These are phyloP conservation scores for Collichthys lucidus DNA, from an alignment of 2,113 vertebrate species.

Conservation along the genomic window DNA sequence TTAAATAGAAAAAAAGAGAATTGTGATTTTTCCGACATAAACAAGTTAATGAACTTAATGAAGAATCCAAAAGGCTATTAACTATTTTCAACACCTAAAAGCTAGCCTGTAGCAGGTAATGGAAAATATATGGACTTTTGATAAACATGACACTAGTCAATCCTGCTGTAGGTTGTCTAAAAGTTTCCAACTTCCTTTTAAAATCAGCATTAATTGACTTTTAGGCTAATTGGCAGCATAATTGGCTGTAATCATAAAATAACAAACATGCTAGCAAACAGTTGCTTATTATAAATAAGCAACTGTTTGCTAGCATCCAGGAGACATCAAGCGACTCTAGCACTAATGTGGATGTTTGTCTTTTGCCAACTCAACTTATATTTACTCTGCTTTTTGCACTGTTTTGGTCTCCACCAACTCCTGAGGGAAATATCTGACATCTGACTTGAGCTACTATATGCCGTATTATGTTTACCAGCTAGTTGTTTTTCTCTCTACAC, in stretches of 20 bases:
- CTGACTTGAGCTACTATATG: not conserved
- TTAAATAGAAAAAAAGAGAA: not conserved
- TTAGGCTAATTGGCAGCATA: not conserved
- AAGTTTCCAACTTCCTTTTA: not conserved
- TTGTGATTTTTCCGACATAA: not conserved
- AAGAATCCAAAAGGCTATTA: too few species aligned
- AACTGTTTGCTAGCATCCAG: too few species aligned
- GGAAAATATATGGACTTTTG: not conserved
- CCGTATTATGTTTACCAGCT: not conserved
- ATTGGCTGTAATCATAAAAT: not conserved
- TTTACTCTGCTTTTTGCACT: not conserved
- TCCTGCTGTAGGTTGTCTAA: not conserved
- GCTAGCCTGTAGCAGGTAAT: not conserved
- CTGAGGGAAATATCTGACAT: too few species aligned
- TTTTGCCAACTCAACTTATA: not conserved
- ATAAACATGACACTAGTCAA: not conserved
- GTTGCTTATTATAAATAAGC: too few species aligned
- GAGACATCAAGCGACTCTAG: not conserved
- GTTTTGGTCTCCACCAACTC: not conserved
- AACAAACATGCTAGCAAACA: too few species aligned
- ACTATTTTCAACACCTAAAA: too few species aligned
- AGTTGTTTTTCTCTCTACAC: not conserved
- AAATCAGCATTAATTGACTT: not conserved
- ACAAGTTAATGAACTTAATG: not conserved
- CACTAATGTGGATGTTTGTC: not conserved